A percentile compares a stretch with the other conserved stretches of the same genome.
Evolutionary conservation across 2,888 invertebrate species (phyloP).

Genomic region (Heliconius cydno): DNA sequence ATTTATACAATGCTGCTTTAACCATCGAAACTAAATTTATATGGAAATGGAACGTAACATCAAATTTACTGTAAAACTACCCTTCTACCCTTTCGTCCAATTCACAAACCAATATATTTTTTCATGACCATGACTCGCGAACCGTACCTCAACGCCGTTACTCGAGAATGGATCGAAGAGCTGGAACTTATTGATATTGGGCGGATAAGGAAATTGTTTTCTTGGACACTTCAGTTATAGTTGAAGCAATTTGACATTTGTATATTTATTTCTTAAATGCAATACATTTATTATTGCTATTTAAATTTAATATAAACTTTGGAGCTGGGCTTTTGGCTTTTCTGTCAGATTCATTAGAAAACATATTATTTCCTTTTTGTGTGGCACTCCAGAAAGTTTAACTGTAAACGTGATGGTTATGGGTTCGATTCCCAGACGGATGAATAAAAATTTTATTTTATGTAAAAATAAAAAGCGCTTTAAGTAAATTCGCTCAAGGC

Average conservation of each 20-base stretch:
- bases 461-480: too few relatives aligned
- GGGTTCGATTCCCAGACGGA: too few relatives aligned
- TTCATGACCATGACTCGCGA: slow-evolving; percentile 20
- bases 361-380: too few relatives aligned
- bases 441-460: too few relatives aligned
- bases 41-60: background rate
- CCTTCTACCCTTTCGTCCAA: slow-evolving; percentile 11
- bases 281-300: background rate
- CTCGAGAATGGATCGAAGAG: slow-evolving; percentile 23
- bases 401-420: too few relatives aligned
- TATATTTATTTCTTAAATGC: background rate
- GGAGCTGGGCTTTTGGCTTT: background rate
- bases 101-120: slow-evolving; percentile 15
- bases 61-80: slow-evolving; percentile 15
- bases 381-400: too few relatives aligned
- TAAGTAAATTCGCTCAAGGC: too few relatives aligned
- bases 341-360: background rate
- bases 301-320: background rate
- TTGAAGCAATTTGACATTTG: background rate
- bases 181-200: slow-evolving; percentile 32
- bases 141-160: background rate
- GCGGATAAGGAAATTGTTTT: slow-evolving; percentile 22
- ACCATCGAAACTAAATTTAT: background rate
- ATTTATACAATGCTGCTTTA: background rate
- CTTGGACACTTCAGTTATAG: slow-evolving; percentile 1